Evolutionary conservation across 2,113 vertebrate species (phyloP), one percentile per base, ranked within the genome.

Genomic region (Bambusicola thoracicus): DNA sequence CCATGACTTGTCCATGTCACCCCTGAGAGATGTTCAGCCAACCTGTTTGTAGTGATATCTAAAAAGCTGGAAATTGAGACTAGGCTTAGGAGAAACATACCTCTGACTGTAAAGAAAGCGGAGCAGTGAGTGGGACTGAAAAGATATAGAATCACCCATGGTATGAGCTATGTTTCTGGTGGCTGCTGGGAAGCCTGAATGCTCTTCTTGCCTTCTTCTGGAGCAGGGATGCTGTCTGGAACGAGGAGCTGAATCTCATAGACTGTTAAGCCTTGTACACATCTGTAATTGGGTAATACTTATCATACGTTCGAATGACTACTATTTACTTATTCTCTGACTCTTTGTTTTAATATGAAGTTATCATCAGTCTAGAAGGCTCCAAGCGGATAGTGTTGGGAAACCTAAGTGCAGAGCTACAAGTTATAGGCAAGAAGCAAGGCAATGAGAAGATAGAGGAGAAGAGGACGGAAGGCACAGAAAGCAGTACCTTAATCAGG

Each of bases 381-480:
- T 85, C 8, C 40, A 68, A 38, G 58, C 10, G 19, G 48, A 72
- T 30, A 41, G 10, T 5, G 12, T 51, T 30, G 15, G 40, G 43
- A 17, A 93, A 91, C 40, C 43, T 51, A 22, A 18, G 25, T 30
- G 43, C 34, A 82, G 75, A 76, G 10, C 46, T 56, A 24, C 27
- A 41, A 72, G 34, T 24, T 63, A 4, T 49, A 55, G 40, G 18
- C 63, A 2, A 10, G 55, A 53, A 55, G 20, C 24, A 72, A 8
- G 0, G 0, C 1, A 2, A 41, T 49, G 46, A 40, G 43, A 58
- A 84, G 40, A 13, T 25, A 34, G 22, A 88, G 48, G 14, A 59
- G 61, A 51, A 68, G 55, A 78, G n/a, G 30, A 14, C 10, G 44
- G 51, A 43, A 44, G 51, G 13, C 5, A 1, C 5, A 29, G 53